phyloP scores from a whole-genome alignment of 2,888 invertebrate genomes.

The Miltochrista miniata region DNA sequence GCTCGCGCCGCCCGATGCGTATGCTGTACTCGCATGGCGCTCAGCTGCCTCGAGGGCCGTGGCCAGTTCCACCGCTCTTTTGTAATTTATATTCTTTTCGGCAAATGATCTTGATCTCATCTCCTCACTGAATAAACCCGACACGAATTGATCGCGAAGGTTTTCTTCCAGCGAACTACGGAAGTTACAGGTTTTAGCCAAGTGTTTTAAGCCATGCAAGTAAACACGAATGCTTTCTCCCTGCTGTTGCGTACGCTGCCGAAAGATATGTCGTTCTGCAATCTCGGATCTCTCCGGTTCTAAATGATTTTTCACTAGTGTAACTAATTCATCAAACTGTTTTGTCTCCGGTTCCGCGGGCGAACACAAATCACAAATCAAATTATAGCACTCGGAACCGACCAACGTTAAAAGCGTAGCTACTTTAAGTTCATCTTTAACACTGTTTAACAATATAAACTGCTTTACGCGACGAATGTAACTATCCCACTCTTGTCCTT shows the following conservation, averaged over 20 bases:
- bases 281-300: slow-evolving; percentile 2
- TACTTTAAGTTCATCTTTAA: slow-evolving; percentile 18
- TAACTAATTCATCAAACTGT: slow-evolving; percentile 11
- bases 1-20: neutral
- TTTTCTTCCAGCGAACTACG: slow-evolving; percentile 22
- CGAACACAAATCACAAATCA: slow-evolving; percentile 32
- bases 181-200: slow-evolving; percentile 19
- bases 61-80: slow-evolving; percentile 31
- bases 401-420: slow-evolving; percentile 35
- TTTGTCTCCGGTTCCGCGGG: slow-evolving; percentile 21
- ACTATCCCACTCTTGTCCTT: neutral
- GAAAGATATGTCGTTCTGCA: too few relatives aligned
- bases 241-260: slow-evolving; percentile 20
- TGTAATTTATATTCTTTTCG: slow-evolving; percentile 28
- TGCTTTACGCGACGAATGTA: neutral
- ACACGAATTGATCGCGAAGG: too few relatives aligned
- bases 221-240: slow-evolving; percentile 29
- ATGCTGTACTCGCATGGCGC: slow-evolving; percentile 1
- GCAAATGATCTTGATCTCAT: slow-evolving; percentile 37
- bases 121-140: slow-evolving; percentile 24
- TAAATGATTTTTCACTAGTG: neutral
- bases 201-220: slow-evolving; percentile 13
- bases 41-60: slow-evolving; percentile 4
- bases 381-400: slow-evolving; percentile 29
- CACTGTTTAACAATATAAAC: neutral